phyloP scores from a whole-genome alignment of 1,140 invertebrate genomes.

The Aphidius gifuensis region DNA sequence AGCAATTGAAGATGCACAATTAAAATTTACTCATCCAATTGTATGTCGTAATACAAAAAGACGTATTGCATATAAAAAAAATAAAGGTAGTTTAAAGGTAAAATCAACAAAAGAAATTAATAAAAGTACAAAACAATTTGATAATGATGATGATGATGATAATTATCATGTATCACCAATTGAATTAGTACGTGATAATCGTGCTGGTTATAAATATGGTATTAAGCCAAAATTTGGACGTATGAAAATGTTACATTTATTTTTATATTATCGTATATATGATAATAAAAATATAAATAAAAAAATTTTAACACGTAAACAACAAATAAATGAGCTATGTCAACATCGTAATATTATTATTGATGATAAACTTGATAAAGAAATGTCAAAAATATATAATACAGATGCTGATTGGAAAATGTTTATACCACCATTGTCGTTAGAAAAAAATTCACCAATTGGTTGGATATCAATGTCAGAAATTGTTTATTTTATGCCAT shows the following conservation, averaged over 20 bases:
- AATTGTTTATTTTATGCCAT: conserved; percentile 67
- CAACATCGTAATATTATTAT: too few relatives aligned
- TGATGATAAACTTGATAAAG: conserved; percentile 44
- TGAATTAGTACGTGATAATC: conserved; percentile 29
- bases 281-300: conserved; percentile 44
- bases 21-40: conserved; percentile 50
- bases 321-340: too few relatives aligned
- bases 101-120: too few relatives aligned
- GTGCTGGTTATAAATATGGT: conserved; percentile 51
- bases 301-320: too few relatives aligned
- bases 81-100: too few relatives aligned
- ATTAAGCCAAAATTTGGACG: conserved; percentile 68
- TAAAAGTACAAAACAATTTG: neutral
- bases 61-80: too few relatives aligned
- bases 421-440: conserved; percentile 69
- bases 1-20: conserved; percentile 62
- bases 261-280: conserved; percentile 69
- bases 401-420: conserved; percentile 67
- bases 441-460: conserved; percentile 59
- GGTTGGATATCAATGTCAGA: conserved; percentile 78
- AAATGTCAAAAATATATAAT: conserved; percentile 55
- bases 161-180: neutral
- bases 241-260: conserved; percentile 65
- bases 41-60: conserved; percentile 22
- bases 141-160: neutral